Conservation (phyloP, 2,888 invertebrate genomes). For the Monopis laevigella region DNA sequence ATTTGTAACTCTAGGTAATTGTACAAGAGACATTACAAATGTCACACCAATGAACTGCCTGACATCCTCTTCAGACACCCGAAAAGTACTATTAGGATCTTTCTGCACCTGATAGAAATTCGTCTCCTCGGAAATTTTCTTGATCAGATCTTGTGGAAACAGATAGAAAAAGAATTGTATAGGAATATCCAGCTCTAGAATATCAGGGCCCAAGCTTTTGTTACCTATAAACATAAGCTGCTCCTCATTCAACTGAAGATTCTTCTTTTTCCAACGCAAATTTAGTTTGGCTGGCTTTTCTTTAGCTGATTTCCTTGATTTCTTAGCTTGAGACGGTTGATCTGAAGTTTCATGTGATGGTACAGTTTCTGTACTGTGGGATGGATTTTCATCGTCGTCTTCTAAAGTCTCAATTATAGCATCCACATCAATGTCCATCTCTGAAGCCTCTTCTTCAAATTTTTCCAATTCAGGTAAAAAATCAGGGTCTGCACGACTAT, state of each 20-base stretch:
- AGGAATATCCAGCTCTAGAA: conserved; percentile 18
- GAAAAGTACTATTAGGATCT: no score
- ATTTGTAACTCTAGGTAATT: conserved; percentile 21
- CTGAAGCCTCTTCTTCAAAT: neutral
- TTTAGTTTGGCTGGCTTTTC: conserved; percentile 11
- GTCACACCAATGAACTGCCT: conserved; percentile 20
- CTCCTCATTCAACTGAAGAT: conserved; percentile 17
- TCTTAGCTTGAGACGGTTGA: no score
- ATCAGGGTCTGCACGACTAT: conserved; percentile 19
- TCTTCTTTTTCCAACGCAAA: conserved; percentile 17
- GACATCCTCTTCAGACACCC: conserved; percentile 18
- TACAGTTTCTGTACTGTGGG: neutral
- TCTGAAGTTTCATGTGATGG: neutral
- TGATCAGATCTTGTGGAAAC: conserved; percentile 19
- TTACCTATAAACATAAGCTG: conserved; percentile 17
- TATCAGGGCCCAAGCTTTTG: conserved; percentile 15
- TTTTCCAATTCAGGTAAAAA: conserved; percentile 11
- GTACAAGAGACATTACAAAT: conserved; percentile 21
- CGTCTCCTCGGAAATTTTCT: conserved; percentile 18
- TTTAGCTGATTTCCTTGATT: no score
- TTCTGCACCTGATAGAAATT: conserved; percentile 20
- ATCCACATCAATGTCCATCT: neutral
- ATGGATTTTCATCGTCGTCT: neutral
- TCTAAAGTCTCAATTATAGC: neutral
- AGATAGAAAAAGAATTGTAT: conserved; percentile 21